Evolutionary conservation across 2,113 vertebrate species (phyloP).

Genomic region (Pelecanus crispus): DNA sequence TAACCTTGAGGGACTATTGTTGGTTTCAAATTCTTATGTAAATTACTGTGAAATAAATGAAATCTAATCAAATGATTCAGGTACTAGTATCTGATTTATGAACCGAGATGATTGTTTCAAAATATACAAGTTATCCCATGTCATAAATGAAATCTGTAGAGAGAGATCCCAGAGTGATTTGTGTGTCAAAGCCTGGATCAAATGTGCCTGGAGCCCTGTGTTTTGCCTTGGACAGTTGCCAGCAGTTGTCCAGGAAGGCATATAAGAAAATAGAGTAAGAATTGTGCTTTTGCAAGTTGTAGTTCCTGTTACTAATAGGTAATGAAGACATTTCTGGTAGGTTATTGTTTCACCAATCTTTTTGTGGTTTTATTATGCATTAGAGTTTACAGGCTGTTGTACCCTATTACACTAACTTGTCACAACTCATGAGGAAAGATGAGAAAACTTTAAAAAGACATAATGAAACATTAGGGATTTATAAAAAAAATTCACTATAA

Average conservation of each 20-base stretch:
- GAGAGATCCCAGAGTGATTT: neutral
- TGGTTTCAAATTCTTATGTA: neutral
- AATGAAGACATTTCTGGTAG: neutral
- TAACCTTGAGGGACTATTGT: neutral
- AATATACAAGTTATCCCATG: neutral
- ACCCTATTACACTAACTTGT: neutral
- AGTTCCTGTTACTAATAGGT: neutral
- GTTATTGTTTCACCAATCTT: neutral
- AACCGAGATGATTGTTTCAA: neutral
- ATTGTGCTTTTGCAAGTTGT: neutral
- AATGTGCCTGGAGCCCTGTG: neutral
- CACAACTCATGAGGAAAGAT: neutral
- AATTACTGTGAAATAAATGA: neutral
- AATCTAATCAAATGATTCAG: neutral
- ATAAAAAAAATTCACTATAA: neutral
- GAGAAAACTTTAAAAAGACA: neutral
- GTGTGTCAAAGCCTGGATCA: neutral
- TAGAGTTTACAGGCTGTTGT: neutral
- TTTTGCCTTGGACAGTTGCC: neutral
- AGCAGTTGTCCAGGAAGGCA: neutral
- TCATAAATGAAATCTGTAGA: neutral
- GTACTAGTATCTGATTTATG: neutral
- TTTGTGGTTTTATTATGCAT: neutral
- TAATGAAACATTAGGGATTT: neutral
- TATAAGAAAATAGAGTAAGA: neutral